Conservation (phyloP, 1,140 invertebrate species). For the Diabrotica virgifera region DNA sequence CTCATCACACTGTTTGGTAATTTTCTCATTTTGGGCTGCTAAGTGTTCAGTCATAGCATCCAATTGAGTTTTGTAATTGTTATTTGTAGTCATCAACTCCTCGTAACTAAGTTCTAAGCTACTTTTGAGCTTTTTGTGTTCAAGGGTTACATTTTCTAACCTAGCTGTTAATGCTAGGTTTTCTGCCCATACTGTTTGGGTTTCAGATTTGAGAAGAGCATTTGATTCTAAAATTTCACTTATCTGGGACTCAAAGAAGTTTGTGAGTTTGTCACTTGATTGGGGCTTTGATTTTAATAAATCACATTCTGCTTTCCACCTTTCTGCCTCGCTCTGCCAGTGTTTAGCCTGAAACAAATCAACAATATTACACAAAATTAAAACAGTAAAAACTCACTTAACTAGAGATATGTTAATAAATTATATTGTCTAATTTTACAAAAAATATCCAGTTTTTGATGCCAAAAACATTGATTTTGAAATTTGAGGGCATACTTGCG, state of each 20-base stretch:
- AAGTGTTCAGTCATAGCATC: conserved; percentile 89
- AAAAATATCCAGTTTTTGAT: too few species aligned
- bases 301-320: conserved; percentile 59
- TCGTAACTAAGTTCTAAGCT: conserved; percentile 47
- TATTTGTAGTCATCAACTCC: conserved; percentile 61
- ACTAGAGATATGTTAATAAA: conserved; percentile 6
- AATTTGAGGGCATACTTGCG: too few species aligned
- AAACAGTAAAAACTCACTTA: conserved; percentile 1
- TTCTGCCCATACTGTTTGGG: conserved; percentile 39
- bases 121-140: conserved; percentile 41
- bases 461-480: too few species aligned
- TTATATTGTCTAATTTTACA: too few species aligned
- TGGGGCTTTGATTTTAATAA: conserved; percentile 45
- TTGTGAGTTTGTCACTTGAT: conserved; percentile 40
- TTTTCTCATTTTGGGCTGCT: conserved; percentile 86
- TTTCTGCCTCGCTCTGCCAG: conserved; percentile 56
- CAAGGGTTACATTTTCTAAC: conserved; percentile 43
- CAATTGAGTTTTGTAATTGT: conserved; percentile 85
- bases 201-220: conserved; percentile 37
- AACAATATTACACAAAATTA: background rate
- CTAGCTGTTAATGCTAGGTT: conserved; percentile 40
- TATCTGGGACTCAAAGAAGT: conserved; percentile 46
- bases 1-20: conserved; percentile 75
- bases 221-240: conserved; percentile 40
- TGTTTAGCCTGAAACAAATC: conserved; percentile 29